Conservation (phyloP, 2,113 vertebrate genomes). For the Percina caprodes region DNA sequence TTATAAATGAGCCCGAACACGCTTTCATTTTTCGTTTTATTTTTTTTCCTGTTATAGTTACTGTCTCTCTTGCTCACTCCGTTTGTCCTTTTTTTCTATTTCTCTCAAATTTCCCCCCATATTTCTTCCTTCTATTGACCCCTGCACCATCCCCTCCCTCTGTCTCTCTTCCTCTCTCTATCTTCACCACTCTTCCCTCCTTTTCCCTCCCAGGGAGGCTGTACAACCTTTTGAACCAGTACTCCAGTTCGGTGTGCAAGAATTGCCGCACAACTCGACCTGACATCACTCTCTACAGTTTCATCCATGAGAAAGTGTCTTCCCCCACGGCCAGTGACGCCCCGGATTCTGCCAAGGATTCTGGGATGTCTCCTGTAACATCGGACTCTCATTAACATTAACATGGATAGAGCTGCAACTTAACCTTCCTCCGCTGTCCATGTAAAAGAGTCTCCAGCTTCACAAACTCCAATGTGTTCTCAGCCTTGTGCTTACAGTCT, state of each 20-base stretch:
- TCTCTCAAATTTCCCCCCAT: constrained; percentile 30
- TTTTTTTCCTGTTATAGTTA: constrained; percentile 19
- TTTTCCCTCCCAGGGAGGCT: constrained; percentile 84
- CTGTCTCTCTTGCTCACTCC: constrained; percentile 23
- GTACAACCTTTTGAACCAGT: constrained; percentile 89
- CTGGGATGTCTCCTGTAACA: constrained; percentile 53
- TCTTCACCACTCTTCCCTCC: constrained; percentile 5
- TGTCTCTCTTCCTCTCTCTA: background rate
- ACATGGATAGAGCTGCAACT: constrained; percentile 21
- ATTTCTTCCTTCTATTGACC: constrained; percentile 21
- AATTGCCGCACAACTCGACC: constrained; percentile 87
- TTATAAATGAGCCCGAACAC: constrained; percentile 65
- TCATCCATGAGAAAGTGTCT: constrained; percentile 86
- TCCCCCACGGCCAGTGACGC: constrained; percentile 67
- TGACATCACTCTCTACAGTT: constrained; percentile 90
- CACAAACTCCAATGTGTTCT: constrained; percentile 36
- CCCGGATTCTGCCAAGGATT: constrained; percentile 49
- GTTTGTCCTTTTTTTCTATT: constrained; percentile 37
- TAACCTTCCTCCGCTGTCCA: constrained; percentile 10
- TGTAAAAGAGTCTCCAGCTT: constrained; percentile 52
- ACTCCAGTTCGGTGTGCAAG: constrained; percentile 90
- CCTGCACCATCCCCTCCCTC: background rate
- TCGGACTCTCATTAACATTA: constrained; percentile 70
- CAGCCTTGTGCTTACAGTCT: constrained; percentile 60
- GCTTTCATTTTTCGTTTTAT: constrained; percentile 34